Conservation (phyloP, 2,113 vertebrate species). For the Pantherophis guttatus region DNA sequence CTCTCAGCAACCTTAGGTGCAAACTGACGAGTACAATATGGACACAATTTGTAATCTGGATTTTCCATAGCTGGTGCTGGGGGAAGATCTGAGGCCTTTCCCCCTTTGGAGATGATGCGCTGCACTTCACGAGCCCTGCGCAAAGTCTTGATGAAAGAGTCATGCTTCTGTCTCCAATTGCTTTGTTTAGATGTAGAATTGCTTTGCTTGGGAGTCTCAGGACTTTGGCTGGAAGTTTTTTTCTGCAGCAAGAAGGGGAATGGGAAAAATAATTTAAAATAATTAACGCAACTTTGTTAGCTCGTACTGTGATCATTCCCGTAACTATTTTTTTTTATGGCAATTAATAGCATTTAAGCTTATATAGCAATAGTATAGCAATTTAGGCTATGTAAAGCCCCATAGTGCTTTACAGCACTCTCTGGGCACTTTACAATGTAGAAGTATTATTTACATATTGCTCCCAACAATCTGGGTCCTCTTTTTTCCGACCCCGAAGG, state of each 20-base stretch:
- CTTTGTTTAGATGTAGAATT: conserved; percentile 62
- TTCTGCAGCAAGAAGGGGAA: conserved; percentile 47
- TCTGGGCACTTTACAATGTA: neutral
- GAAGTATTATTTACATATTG: neutral
- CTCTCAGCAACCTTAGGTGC: conserved; percentile 69
- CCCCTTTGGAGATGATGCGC: conserved; percentile 57
- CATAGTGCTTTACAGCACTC: neutral
- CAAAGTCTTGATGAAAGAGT: conserved; percentile 66
- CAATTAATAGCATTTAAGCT: neutral
- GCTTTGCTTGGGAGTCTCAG: conserved; percentile 57
- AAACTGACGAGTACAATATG: conserved; percentile 74
- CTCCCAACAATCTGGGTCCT: neutral
- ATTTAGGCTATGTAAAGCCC: neutral
- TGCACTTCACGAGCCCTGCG: conserved; percentile 60
- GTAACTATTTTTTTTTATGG: neutral
- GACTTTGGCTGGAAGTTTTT: neutral
- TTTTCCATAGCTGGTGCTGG: conserved; percentile 56
- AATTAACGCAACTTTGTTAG: neutral
- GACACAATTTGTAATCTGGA: conserved; percentile 72
- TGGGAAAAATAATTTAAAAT: neutral
- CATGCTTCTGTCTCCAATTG: conserved; percentile 71
- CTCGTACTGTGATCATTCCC: neutral
- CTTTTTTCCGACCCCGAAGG: neutral
- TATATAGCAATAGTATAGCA: neutral
- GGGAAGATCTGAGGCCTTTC: conserved; percentile 52